Evolutionary conservation across 2,888 invertebrate genomes (phyloP).

Genomic region (Theretra japonica): DNA sequence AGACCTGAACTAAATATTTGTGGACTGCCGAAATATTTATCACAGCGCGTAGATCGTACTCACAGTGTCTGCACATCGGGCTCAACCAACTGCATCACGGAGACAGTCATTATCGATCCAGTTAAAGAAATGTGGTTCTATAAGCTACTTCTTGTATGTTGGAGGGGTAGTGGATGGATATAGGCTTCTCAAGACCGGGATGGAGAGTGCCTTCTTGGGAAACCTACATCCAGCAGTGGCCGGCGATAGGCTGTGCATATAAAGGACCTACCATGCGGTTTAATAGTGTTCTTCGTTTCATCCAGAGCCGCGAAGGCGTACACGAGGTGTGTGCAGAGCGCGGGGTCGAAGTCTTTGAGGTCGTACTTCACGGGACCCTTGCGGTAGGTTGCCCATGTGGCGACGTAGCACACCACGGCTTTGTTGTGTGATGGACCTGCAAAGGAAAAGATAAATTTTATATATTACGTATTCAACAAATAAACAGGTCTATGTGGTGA

Average conservation of each 20-base stretch:
- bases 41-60: too few species aligned
- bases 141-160: too few species aligned
- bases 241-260: slow-evolving; percentile 37
- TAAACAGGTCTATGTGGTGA: too few species aligned
- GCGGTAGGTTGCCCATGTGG: slow-evolving; percentile 92
- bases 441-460: slow-evolving; percentile 38
- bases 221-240: too few species aligned
- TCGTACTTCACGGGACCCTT: slow-evolving; percentile 87
- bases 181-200: too few species aligned
- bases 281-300: slow-evolving; percentile 86
- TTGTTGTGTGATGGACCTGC: slow-evolving; percentile 89
- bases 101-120: too few species aligned
- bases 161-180: too few species aligned
- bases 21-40: too few species aligned
- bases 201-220: not conserved
- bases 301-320: slow-evolving; percentile 93
- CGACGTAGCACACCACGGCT: slow-evolving; percentile 92
- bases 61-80: too few species aligned
- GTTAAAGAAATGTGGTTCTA: too few species aligned
- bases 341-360: slow-evolving; percentile 88
- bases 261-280: slow-evolving; percentile 85
- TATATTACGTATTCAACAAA: not conserved
- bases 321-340: slow-evolving; percentile 91
- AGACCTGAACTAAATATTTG: too few species aligned
- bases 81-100: too few species aligned